phyloP scores from a whole-genome alignment of 2,888 invertebrate genomes.

The Acronicta aceris region DNA sequence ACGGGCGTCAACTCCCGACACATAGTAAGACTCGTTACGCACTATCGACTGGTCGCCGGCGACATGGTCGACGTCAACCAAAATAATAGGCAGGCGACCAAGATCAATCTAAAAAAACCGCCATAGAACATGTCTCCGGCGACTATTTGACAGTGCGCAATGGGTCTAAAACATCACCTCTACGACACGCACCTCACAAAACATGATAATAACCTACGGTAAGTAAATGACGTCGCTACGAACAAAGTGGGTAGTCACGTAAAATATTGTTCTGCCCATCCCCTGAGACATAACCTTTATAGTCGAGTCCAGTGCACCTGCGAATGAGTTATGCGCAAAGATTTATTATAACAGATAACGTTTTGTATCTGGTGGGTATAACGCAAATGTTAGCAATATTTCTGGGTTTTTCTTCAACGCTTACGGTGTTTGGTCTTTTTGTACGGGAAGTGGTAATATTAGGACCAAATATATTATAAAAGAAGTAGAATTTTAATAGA shows the following conservation, averaged over 20 bases:
- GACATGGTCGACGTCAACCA: no score
- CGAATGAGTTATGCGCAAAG: slow-evolving; percentile 54
- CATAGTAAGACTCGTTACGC: no score
- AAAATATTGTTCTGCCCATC: slow-evolving; percentile 52
- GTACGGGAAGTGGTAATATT: background rate
- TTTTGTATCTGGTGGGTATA: slow-evolving; percentile 50
- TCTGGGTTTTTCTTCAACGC: slow-evolving; percentile 36
- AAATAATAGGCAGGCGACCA: no score
- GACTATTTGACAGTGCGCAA: no score
- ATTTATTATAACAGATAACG: slow-evolving; percentile 58
- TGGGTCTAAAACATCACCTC: background rate
- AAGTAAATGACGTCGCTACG: slow-evolving; percentile 49
- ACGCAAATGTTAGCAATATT: slow-evolving; percentile 46
- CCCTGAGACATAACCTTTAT: slow-evolving; percentile 53
- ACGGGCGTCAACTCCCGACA: background rate
- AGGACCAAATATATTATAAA: background rate
- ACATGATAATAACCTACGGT: slow-evolving; percentile 21
- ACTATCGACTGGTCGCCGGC: no score
- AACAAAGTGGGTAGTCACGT: slow-evolving; percentile 38
- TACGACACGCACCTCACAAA: slow-evolving; percentile 7
- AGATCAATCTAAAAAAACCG: no score
- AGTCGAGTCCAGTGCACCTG: slow-evolving; percentile 58
- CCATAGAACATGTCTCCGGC: no score
- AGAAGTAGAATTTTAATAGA: no score
- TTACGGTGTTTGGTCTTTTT: slow-evolving; percentile 24